Base-by-base conservation (phyloP, 2,888 invertebrate species). In the Ormyrus rosae region DNA sequence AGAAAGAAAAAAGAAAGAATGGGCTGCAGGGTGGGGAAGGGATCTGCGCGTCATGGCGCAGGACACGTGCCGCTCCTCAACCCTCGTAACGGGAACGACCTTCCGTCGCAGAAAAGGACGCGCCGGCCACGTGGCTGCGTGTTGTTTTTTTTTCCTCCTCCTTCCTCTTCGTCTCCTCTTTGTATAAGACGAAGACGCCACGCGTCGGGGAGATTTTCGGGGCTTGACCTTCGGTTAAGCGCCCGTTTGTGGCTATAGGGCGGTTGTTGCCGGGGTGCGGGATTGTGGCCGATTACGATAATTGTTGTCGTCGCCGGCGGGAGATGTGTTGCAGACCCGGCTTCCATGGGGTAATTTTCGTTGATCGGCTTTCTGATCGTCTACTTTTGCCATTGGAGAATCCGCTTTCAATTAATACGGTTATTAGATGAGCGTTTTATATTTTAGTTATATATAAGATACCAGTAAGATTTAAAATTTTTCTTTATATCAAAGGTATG, bases 361-460 rank as follows among this genome's bases (percentile, higher is more conserved):
- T 60, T 8, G 11, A 50, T 71, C 50, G 58, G n/a, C 60, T 50
- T 71, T 58, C 46, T 71, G 55, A 68, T 67, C 51, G 50, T 3
- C 19, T 53, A 34, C 11, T 34, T 34, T 34, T 34, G 34, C 34
- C 34, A 34, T 50, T 50, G n/a, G 10, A 46, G 11, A 46, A 7
- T 34, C 7, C 6, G 11, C 11, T 63, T 50, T 1, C n/a, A 61
- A 61, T 61, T 34, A 61, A 61, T 7, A 61, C 34, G 19, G 34
- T 61, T 34, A 61, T 61, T 61, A 34, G 34, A 34, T 34, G 34
- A 34, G 34, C 34, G 3, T 34, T 34, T 34, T 34, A 34, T 34
- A 34, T 34, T 34, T 34, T 34, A 34, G 4, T 34, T 34, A 34
- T 34, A 34, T 34, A 34, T 34, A 34, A 34, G 34, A 34, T 34